Evolutionary conservation across 2,888 invertebrate species (phyloP).

Genomic region (Limnephilus rhombicus): DNA sequence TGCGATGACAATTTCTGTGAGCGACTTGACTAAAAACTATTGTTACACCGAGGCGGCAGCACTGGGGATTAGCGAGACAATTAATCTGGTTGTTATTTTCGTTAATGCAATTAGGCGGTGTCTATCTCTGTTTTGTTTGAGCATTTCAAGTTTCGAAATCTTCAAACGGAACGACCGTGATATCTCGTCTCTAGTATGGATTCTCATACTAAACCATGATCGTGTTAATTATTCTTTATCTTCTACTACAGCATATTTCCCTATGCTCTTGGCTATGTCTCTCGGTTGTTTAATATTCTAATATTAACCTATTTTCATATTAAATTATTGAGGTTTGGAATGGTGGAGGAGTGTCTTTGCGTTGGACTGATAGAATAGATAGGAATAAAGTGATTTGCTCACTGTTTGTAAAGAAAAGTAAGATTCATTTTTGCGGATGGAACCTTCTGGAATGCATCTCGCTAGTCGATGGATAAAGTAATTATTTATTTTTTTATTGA

Average conservation of each 20-base stretch:
- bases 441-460: constrained; percentile 1
- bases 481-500: background rate
- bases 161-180: background rate
- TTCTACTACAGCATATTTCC: background rate
- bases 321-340: background rate
- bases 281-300: background rate
- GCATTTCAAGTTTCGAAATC: background rate
- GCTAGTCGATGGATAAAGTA: background rate
- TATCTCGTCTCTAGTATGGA: background rate
- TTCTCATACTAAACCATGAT: background rate
- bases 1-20: constrained; percentile 46
- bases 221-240: background rate
- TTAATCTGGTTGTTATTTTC: background rate
- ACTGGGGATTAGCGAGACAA: constrained; percentile 34
- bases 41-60: constrained; percentile 33
- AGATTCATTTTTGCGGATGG: background rate
- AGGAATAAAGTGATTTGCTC: background rate
- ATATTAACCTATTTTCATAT: constrained; percentile 16
- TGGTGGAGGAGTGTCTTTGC: background rate
- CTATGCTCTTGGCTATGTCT: background rate
- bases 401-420: background rate
- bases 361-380: constrained; percentile 42
- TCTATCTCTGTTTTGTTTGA: background rate
- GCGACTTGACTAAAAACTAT: constrained; percentile 40
- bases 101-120: background rate